Evolutionary conservation across 2,888 invertebrate species (phyloP).

Genomic region (Rhaphigaster nebulosa): DNA sequence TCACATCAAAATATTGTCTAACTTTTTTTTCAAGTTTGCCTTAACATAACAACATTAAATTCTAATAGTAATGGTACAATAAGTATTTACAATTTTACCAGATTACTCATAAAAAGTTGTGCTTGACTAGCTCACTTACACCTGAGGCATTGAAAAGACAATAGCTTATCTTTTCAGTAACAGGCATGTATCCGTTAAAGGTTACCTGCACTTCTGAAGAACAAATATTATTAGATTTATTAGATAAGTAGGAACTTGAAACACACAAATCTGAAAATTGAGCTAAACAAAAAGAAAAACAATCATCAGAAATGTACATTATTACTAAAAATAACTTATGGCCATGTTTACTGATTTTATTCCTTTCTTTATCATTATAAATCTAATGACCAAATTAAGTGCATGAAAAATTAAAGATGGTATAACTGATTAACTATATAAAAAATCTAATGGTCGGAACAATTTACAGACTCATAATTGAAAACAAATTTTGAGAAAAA

Average conservation of each 20-base stretch:
- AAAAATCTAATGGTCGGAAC: neutral
- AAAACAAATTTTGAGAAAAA: conserved; percentile 19
- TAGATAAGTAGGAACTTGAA: conserved; percentile 52
- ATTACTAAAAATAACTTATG: neutral
- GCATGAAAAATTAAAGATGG: neutral
- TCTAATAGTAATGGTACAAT: conserved; percentile 16
- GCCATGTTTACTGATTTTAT: neutral
- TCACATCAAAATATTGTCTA: conserved; percentile 20
- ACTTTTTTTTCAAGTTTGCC: neutral
- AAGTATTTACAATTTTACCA: neutral
- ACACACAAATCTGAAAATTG: conserved; percentile 51
- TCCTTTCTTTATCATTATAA: neutral
- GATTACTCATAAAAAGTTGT: neutral
- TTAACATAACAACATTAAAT: neutral
- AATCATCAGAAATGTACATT: conserved; percentile 27
- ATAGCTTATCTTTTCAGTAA: neutral
- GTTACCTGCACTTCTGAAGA: conserved; percentile 10
- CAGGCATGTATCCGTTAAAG: neutral
- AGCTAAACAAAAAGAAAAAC: conserved; percentile 12
- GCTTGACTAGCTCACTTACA: conserved; percentile 45
- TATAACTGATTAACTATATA: neutral
- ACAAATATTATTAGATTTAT: conserved; percentile 24
- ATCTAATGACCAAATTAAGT: neutral
- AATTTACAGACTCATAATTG: neutral
- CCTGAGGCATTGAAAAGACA: conserved; percentile 51